Percentiles rank a stretch among this genome's conserved stretches.
Evolutionary conservation across 2,888 invertebrate genomes (phyloP).

Genomic region (Sphaerophoria taeniata): DNA sequence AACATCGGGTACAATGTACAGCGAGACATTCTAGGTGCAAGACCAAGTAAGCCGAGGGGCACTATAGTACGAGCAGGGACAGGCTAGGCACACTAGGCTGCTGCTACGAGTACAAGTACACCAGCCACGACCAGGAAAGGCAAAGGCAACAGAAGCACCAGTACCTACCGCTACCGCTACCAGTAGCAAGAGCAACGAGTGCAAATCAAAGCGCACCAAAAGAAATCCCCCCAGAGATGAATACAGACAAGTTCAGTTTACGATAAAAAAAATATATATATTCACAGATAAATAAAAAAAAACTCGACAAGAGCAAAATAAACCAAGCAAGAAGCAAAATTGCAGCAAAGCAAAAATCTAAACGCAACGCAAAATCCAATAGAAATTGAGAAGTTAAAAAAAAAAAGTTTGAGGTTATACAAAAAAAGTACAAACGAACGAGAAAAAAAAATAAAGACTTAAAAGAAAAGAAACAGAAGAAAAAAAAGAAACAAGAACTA

Average conservation of each 20-base stretch:
- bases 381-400: slow-evolving; percentile 37
- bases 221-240: slow-evolving; percentile 55
- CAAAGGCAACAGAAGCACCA: too few relatives aligned
- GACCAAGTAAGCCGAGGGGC: not conserved
- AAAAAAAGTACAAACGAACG: not conserved
- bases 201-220: slow-evolving; percentile 67
- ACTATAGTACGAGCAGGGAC: not conserved
- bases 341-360: slow-evolving; percentile 18
- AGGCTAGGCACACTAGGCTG: not conserved
- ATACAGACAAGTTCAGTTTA: slow-evolving; percentile 17
- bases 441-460: slow-evolving; percentile 22
- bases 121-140: not conserved
- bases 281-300: slow-evolving; percentile 60
- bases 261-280: slow-evolving; percentile 30
- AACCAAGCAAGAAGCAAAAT: slow-evolving; percentile 37
- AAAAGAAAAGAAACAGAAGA: not conserved
- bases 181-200: slow-evolving; percentile 45
- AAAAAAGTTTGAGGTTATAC: slow-evolving; percentile 44
- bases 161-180: not conserved
- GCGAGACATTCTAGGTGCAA: not conserved
- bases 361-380: slow-evolving; percentile 54
- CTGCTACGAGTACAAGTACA: slow-evolving; percentile 15
- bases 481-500: slow-evolving; percentile 36
- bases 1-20: slow-evolving; percentile 39
- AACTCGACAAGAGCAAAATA: slow-evolving; percentile 53